Evolutionary conservation across 2,797 vertebrate species (phyloP).

Genomic region (Xenops minutus): DNA sequence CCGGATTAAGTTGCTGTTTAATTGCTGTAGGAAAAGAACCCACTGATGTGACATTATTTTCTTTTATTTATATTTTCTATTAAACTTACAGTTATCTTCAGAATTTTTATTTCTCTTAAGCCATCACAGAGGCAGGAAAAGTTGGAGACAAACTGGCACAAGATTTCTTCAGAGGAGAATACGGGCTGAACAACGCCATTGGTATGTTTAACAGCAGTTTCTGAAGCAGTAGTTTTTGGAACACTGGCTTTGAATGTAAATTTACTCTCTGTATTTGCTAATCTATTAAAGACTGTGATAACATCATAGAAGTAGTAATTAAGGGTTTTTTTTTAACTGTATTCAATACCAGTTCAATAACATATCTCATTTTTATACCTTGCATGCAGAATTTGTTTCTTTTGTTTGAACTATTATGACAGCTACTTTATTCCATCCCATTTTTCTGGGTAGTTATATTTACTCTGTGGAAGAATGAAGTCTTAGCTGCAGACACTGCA

Average conservation of each 20-base stretch:
- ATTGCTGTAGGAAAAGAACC: background rate
- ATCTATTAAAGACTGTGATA: background rate
- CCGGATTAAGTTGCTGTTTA: background rate
- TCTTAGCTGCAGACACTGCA: background rate
- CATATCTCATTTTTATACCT: background rate
- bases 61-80: background rate
- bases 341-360: background rate
- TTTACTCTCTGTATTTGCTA: background rate
- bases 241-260: background rate
- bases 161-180: constrained; percentile 90
- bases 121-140: constrained; percentile 81
- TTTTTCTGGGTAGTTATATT: background rate
- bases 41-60: background rate
- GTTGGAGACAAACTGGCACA: constrained; percentile 67
- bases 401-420: background rate
- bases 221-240: background rate
- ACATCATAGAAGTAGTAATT: background rate
- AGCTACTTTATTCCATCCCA: background rate
- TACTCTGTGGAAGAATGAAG: background rate
- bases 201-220: constrained; percentile 75
- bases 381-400: background rate
- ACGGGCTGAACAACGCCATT: constrained; percentile 85
- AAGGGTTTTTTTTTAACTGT: background rate
- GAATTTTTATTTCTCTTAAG: constrained; percentile 65
- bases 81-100: background rate